Conservation (phyloP, 2,888 invertebrate species). For the Pegoplata infirma region DNA sequence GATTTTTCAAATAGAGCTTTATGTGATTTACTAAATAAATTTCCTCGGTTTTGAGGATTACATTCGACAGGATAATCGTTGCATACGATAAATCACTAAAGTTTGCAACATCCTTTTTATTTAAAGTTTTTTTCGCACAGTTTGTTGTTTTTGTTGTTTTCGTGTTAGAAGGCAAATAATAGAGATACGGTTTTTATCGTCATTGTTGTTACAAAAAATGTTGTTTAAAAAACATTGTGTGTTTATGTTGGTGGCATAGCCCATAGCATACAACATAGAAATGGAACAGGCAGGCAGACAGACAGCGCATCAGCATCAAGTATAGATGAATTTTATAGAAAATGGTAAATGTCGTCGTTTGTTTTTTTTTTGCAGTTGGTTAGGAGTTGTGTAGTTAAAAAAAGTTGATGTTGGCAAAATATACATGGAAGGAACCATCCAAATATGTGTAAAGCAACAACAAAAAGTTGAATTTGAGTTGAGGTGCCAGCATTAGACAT, state of each 20-base stretch:
- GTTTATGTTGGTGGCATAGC: slow-evolving; percentile 56
- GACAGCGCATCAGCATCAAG: slow-evolving; percentile 8
- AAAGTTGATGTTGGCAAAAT: slow-evolving; percentile 59
- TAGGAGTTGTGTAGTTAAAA: slow-evolving; percentile 21
- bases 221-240: slow-evolving; percentile 47
- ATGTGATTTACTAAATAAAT: slow-evolving; percentile 78
- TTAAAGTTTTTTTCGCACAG: slow-evolving; percentile 35
- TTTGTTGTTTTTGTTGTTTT: slow-evolving; percentile 29
- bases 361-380: background rate
- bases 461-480: slow-evolving; percentile 52
- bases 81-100: slow-evolving; percentile 77
- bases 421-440: slow-evolving; percentile 17
- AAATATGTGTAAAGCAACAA: slow-evolving; percentile 13
- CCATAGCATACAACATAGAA: slow-evolving; percentile 31
- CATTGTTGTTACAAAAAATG: slow-evolving; percentile 48
- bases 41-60: slow-evolving; percentile 78
- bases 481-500: slow-evolving; percentile 57
- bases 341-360: slow-evolving; percentile 32
- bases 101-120: slow-evolving; percentile 74
- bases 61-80: slow-evolving; percentile 77
- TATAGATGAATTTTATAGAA: slow-evolving; percentile 24
- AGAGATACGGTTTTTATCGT: slow-evolving; percentile 53
- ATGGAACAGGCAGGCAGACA: slow-evolving; percentile 24
- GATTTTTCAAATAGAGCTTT: slow-evolving; percentile 78
- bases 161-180: slow-evolving; percentile 53